Evolutionary conservation across 1,140 invertebrate genomes (phyloP), one percentile per base, ranked within the genome.

Genomic region (Drosophila lacertosa): DNA sequence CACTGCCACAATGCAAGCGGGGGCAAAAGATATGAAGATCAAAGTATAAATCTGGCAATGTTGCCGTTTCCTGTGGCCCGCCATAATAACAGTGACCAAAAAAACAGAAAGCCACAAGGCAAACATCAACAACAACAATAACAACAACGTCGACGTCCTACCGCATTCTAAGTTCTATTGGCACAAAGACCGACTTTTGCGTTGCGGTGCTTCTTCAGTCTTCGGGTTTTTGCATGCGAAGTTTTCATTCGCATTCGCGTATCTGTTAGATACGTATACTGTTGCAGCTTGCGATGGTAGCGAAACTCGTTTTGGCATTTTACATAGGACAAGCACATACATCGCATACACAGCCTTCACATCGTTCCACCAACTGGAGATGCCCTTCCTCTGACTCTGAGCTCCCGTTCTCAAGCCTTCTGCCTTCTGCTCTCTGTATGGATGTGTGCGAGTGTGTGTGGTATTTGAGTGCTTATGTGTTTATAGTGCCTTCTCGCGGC

Each of bases 161-260:
- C 81, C 80, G 81, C 80, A 84, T 84, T 84, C 80, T 80, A 86
- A 86, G 80, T 86, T 84, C 81, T 86, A 86, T 84, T 84, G 80
- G 80, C 80, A 84, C 80, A 84, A 84, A 84, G 80, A 84, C 80
- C 80, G 80, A 84, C 73, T 86, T 84, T 86, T 77, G 77, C 71
- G 40, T 78, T 68, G 77, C 77, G 57, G 55, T 66, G n/a, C 37
- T 32, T 50, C 32, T 55, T 57, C 62, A 11, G 10, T 45, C 51
- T 44, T 35, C 48, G 11, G 22, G 67, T 65, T 73, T 60, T 73
- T 60, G 75, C 74, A 83, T 50, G 74, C 51, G 44, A 59, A 64
- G 32, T 32, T 15, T 24, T 3, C 39, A 33, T 3, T 37, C 18
- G 2, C 4, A 47, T 74, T 13, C 50, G 71, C 45, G 80, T 80